Evolutionary conservation across 2,113 vertebrate genomes (phyloP).

Genomic region (Myiagra hebetior): DNA sequence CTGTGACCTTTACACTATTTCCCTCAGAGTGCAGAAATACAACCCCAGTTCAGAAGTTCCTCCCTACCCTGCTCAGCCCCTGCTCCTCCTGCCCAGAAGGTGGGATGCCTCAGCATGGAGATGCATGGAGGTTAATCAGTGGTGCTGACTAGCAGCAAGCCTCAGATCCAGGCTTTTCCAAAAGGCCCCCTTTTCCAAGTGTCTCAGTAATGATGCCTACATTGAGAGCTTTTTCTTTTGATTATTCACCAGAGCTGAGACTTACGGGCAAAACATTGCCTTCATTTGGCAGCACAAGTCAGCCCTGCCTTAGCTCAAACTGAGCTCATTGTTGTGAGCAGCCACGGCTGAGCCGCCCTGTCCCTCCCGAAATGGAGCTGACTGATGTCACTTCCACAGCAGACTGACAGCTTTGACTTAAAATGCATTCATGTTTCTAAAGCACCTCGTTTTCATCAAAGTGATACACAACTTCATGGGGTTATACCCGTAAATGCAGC

Average conservation of each 20-base stretch:
- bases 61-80: background rate
- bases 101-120: background rate
- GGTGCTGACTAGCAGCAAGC: background rate
- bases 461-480: background rate
- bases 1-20: background rate
- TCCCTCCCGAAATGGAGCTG: background rate
- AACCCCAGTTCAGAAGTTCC: fast-evolving
- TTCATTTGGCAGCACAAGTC: background rate
- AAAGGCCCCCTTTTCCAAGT: background rate
- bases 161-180: background rate
- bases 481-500: background rate
- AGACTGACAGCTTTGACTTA: background rate
- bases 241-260: background rate
- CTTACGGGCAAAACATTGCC: background rate
- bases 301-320: background rate
- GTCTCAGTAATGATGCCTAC: background rate
- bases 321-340: background rate
- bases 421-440: background rate
- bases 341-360: background rate
- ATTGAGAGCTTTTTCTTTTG: background rate
- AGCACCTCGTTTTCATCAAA: background rate
- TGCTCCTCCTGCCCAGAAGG: background rate
- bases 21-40: background rate
- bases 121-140: fast-evolving
- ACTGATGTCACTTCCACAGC: background rate